phyloP scores from a whole-genome alignment of 2,797 vertebrate species.

The Acanthurus tractus region DNA sequence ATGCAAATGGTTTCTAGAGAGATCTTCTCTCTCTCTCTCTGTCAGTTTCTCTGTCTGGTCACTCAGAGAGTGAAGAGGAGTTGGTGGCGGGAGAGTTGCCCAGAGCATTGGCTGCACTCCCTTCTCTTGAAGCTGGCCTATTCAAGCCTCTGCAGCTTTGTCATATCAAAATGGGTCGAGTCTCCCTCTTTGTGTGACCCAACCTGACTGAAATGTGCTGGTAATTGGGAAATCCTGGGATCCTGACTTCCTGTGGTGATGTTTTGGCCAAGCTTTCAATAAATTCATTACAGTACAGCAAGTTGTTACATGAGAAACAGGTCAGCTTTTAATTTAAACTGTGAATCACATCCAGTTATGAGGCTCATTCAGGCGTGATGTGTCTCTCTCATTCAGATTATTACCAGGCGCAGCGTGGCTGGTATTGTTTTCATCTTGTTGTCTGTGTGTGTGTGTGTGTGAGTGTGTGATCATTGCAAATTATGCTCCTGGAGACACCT shows the following conservation, averaged over 20 bases:
- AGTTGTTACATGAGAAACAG: conserved; percentile 62
- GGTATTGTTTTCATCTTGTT: no score
- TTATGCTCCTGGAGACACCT: no score
- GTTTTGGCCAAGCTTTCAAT: conserved; percentile 52
- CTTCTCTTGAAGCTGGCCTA: conserved; percentile 48
- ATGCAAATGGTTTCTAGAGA: conserved; percentile 12
- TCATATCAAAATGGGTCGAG: conserved; percentile 67
- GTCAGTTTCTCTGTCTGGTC: conserved; percentile 28
- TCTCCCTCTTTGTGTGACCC: conserved; percentile 71
- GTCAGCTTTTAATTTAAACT: conserved; percentile 51
- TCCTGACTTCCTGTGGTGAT: conserved; percentile 64
- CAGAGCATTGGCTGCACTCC: conserved; percentile 47
- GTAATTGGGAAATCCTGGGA: conserved; percentile 73
- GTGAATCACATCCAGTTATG: conserved; percentile 30
- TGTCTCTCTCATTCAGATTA: background rate
- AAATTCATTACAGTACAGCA: conserved; percentile 59
- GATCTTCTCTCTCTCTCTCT: conserved; percentile 1
- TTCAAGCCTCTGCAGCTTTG: conserved; percentile 64
- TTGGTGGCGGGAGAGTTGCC: conserved; percentile 36
- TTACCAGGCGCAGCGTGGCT: no score
- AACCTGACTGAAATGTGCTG: conserved; percentile 69
- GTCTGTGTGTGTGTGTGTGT: no score
- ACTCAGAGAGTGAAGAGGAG: conserved; percentile 42
- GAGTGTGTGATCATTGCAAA: no score
- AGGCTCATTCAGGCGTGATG: conserved; percentile 28